Evolutionary conservation across 2,888 invertebrate species (phyloP).

Genomic region (Drosophila birchii): DNA sequence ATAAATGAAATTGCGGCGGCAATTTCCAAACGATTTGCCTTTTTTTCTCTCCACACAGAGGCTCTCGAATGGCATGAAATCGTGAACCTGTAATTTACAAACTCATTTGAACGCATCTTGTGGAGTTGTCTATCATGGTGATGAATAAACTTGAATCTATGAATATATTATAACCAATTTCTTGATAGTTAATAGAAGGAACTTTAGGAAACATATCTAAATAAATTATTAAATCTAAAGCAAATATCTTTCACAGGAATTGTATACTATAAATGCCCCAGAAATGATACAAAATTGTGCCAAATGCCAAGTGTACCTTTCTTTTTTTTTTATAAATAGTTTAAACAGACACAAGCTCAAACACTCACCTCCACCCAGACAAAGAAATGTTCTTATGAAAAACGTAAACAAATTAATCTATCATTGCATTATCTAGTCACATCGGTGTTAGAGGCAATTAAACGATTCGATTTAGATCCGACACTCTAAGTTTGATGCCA

Average conservation of each 20-base stretch:
- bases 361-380: slow-evolving; percentile 15
- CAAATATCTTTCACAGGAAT: slow-evolving; percentile 1
- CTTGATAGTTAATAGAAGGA: slow-evolving; percentile 4
- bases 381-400: slow-evolving; percentile 32
- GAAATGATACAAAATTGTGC: slow-evolving; percentile 52
- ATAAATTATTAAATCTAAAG: not conserved
- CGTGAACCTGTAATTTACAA: slow-evolving; percentile 75
- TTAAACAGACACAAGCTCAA: slow-evolving; percentile 25
- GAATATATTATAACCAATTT: not conserved
- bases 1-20: slow-evolving; percentile 67
- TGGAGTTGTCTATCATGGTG: slow-evolving; percentile 1
- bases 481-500: slow-evolving; percentile 55
- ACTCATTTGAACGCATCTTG: slow-evolving; percentile 42
- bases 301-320: slow-evolving; percentile 71
- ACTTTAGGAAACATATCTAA: not conserved
- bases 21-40: slow-evolving; percentile 64
- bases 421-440: slow-evolving; percentile 60
- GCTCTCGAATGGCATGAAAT: slow-evolving; percentile 50
- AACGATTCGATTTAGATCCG: slow-evolving; percentile 71
- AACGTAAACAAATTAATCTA: slow-evolving; percentile 67
- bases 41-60: slow-evolving; percentile 7
- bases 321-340: slow-evolving; percentile 41
- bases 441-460: slow-evolving; percentile 62
- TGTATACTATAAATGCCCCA: not conserved
- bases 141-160: slow-evolving; percentile 4